A percentile compares a stretch with the other conserved stretches of the same genome.
These are phyloP conservation scores for Saccopteryx leptura DNA, from an alignment of 2,113 vertebrate species.

Conservation along the genomic window DNA sequence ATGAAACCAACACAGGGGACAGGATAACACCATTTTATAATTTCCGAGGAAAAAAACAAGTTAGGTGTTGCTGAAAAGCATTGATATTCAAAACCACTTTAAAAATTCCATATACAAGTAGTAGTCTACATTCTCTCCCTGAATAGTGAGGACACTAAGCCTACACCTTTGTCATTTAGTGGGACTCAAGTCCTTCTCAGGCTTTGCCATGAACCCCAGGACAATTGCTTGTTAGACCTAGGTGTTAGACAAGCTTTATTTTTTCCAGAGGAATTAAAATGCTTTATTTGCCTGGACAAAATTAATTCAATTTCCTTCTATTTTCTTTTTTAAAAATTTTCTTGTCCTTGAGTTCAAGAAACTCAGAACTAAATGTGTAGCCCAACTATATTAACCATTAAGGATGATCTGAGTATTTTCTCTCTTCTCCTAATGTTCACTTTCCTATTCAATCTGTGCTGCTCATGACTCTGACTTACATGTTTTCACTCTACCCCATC, in stretches of 20 bases:
- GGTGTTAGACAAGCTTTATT: background rate
- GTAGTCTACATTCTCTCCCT: background rate
- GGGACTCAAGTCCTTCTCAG: background rate
- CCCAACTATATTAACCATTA: background rate
- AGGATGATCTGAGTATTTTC: background rate
- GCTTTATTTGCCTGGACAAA: background rate
- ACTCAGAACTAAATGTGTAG: background rate
- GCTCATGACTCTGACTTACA: background rate
- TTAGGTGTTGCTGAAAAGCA: background rate
- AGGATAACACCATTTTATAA: background rate
- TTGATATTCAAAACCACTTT: background rate
- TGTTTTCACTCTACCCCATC: background rate
- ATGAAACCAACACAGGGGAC: background rate
- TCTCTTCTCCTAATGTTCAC: background rate
- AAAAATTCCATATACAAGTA: background rate
- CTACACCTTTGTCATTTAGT: background rate
- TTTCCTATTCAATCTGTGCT: background rate
- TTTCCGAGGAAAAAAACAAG: too few species aligned
- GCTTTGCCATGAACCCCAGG: background rate
- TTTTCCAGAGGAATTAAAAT: slow-evolving; percentile 14
- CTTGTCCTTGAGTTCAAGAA: background rate
- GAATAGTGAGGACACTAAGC: background rate
- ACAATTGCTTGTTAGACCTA: background rate
- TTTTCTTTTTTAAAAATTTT: background rate
- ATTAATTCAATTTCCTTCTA: background rate